These are phyloP conservation scores for Oxyscelio sp. DNA, from an alignment of 2,888 invertebrate genomes.

Conservation along the genomic window DNA sequence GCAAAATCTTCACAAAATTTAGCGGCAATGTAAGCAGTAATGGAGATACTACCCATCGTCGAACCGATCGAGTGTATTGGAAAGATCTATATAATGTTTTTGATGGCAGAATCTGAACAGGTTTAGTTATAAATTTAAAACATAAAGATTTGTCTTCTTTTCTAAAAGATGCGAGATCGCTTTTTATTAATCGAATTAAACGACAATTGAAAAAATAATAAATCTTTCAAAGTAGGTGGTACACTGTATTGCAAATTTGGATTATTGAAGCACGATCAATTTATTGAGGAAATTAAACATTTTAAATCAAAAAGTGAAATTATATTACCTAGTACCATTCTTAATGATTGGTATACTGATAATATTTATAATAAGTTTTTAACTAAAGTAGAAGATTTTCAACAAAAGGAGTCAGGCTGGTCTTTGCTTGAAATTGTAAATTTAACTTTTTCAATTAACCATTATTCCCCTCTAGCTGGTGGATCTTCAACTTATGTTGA, in stretches of 20 bases:
- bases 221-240: slow-evolving; percentile 3
- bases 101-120: slow-evolving; percentile 20
- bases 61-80: slow-evolving; percentile 9
- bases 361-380: no score
- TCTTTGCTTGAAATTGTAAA: slow-evolving; percentile 31
- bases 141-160: slow-evolving; percentile 29
- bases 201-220: slow-evolving; percentile 10
- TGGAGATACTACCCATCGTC: no score
- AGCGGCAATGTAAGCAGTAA: no score
- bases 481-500: slow-evolving; percentile 23
- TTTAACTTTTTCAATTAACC: no score
- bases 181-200: slow-evolving; percentile 16
- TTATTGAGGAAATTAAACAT: slow-evolving; percentile 15
- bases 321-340: slow-evolving; percentile 24
- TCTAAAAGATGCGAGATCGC: slow-evolving; percentile 11
- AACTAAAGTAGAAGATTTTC: slow-evolving; percentile 52
- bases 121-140: slow-evolving; percentile 12
- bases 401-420: slow-evolving; percentile 34
- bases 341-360: slow-evolving; percentile 19
- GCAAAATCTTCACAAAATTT: no score
- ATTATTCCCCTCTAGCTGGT: background rate
- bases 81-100: slow-evolving; percentile 25
- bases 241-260: slow-evolving; percentile 24
- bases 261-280: background rate
- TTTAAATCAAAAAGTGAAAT: slow-evolving; percentile 10